Conservation (phyloP, 2,113 vertebrate genomes). For the Peromyscus polionotus region DNA sequence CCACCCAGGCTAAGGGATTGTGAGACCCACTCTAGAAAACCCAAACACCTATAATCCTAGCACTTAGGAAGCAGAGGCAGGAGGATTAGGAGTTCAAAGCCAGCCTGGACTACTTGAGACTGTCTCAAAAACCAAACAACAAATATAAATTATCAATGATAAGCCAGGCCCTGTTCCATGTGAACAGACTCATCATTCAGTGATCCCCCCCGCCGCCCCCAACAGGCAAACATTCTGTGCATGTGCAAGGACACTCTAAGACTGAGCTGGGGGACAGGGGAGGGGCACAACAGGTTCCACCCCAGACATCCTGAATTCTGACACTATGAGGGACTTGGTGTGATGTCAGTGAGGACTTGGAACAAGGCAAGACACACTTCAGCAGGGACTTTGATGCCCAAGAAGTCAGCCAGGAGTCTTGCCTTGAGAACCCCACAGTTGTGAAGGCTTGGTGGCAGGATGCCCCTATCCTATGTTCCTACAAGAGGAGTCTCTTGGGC, state of each 20-base stretch:
- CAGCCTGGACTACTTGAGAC: background rate
- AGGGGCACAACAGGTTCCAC: too few species aligned
- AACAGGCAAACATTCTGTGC: fast-evolving
- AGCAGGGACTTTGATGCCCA: background rate
- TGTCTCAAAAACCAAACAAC: background rate
- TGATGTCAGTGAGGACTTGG: background rate
- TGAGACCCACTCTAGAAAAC: background rate
- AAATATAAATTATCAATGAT: background rate
- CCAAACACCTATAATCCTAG: background rate
- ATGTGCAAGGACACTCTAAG: background rate
- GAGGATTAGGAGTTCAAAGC: too few species aligned
- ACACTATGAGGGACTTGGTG: too few species aligned
- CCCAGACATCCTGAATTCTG: background rate
- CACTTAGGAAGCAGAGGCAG: background rate
- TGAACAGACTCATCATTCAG: fast-evolving
- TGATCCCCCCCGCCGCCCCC: background rate
- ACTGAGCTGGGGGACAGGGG: background rate
- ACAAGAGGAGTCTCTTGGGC: background rate
- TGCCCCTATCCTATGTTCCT: background rate
- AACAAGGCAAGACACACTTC: background rate
- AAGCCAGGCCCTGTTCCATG: too few species aligned
- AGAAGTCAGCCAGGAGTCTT: background rate
- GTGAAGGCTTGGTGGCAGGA: background rate
- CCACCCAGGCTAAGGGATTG: background rate
- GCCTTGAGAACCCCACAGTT: background rate